These are phyloP conservation scores for Romanogobio albipinnatus DNA, from an alignment of 2,113 vertebrate genomes.

Conservation along the genomic window DNA sequence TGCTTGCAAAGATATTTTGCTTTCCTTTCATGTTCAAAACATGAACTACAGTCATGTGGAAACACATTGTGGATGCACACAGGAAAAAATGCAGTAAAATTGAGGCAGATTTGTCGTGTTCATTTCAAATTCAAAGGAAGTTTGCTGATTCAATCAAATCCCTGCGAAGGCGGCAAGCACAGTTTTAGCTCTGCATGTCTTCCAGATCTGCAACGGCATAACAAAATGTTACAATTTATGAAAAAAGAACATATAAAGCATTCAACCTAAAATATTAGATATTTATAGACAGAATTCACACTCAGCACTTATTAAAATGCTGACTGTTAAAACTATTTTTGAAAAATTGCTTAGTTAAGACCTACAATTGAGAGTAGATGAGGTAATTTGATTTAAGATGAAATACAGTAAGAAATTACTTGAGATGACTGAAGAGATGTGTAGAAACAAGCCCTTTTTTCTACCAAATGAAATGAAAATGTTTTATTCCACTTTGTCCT, in stretches of 20 bases:
- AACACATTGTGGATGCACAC: not conserved
- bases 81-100: not conserved
- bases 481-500: conserved; percentile 12
- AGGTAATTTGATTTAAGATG: not conserved
- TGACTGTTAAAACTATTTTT: not conserved
- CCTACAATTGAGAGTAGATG: not conserved
- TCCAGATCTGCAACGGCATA: not conserved
- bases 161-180: not conserved
- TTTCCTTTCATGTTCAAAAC: conserved; percentile 7
- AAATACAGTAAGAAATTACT: not conserved
- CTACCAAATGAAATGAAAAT: not conserved
- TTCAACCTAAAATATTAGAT: not conserved
- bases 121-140: conserved; percentile 31
- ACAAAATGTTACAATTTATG: not conserved
- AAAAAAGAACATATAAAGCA: not conserved
- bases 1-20: conserved; percentile 20
- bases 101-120: conserved; percentile 11
- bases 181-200: not conserved
- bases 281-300: not conserved
- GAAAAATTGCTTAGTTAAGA: not conserved
- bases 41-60: conserved; percentile 13
- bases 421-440: not conserved
- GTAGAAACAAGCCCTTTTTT: not conserved
- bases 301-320: not conserved
- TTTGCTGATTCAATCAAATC: conserved; percentile 37